Evolutionary conservation across 2,888 invertebrate genomes (phyloP), one percentile per base, ranked within the genome.

Genomic region (Mythimna vitellina): DNA sequence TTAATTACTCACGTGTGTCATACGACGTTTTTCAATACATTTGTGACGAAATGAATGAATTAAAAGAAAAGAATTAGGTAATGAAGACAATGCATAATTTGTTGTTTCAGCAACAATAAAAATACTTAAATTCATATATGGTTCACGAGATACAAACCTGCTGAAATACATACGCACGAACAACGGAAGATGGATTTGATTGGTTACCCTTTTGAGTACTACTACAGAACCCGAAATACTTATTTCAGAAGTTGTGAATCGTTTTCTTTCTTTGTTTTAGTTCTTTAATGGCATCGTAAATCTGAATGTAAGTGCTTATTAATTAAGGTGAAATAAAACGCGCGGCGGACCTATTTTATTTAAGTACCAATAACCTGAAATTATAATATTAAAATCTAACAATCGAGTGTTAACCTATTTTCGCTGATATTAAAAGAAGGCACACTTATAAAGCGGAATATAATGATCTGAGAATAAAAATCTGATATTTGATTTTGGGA

Each of bases 311-410:
- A 32, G 9, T 29, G 12, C 8, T 14, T 57, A 10, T 29, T 10
- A 65, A 25, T 51, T 32, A 12, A 25, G 3, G 54, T 51, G 9
- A 53, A 35, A 57, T 61, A 12, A n/a, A n/a, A n/a, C n/a, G n/a
- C n/a, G n/a, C n/a, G n/a, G n/a, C n/a, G n/a, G n/a, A n/a, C n/a
- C n/a, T n/a, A n/a, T n/a, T n/a, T n/a, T n/a, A n/a, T 29, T 25
- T 70, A 29, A 66, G 81, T 81, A 66, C 63, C 68, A 64, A 53
- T 17, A 12, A 12, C 57, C 35, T 51, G 10, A 46, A 46, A 46
- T 46, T 17, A 7, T 46, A 46, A 46, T 46, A 46, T 17, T 17
- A 46, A 46, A 6, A 46, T 46, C 46, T 46, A 46, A 17, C 17
- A 20, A 20, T 46, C 17, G 17, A 46, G 6, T 20, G 17, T 32